A percentile compares a stretch with the other conserved stretches of the same genome.
Conservation (phyloP, 2,113 vertebrate genomes). For the Rallus limicola region DNA sequence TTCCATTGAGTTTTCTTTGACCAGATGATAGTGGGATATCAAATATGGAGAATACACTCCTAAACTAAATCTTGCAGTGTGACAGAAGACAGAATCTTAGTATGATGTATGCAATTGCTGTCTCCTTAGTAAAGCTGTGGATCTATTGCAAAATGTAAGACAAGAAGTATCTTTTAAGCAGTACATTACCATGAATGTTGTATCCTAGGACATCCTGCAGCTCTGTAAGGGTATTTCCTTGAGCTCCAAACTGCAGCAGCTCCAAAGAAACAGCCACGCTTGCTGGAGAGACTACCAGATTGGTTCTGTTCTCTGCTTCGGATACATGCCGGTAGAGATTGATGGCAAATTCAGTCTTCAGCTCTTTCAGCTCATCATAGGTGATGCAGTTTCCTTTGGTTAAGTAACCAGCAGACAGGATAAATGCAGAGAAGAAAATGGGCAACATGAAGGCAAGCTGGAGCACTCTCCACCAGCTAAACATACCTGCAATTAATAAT, state of each 20-base stretch:
- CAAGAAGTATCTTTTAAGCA: not conserved
- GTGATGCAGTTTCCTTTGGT: conserved; percentile 59
- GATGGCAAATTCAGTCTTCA: conserved; percentile 82
- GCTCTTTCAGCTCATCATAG: conserved; percentile 73
- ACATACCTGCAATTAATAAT: conserved; percentile 27
- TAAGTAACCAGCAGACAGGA: conserved; percentile 72
- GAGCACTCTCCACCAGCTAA: not conserved
- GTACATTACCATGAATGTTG: conserved; percentile 77
- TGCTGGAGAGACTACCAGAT: conserved; percentile 84
- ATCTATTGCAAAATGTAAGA: not conserved
- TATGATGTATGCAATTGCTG: not conserved
- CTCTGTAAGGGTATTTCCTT: conserved; percentile 81
- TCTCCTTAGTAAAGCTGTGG: not conserved
- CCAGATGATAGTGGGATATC: not conserved
- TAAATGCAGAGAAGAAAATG: conserved; percentile 55
- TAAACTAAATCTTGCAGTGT: not conserved
- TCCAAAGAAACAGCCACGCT: conserved; percentile 82
- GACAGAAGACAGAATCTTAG: not conserved
- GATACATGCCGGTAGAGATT: conserved; percentile 76
- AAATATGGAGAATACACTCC: not conserved
- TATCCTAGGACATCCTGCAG: conserved; percentile 84
- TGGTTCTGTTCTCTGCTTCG: conserved; percentile 73
- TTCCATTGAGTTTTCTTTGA: not conserved
- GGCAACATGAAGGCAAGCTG: conserved; percentile 69
- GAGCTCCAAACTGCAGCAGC: conserved; percentile 86